Evolutionary conservation across 2,797 vertebrate species (phyloP), one percentile per base, ranked within the genome.

Genomic region (Sebastes minor): DNA sequence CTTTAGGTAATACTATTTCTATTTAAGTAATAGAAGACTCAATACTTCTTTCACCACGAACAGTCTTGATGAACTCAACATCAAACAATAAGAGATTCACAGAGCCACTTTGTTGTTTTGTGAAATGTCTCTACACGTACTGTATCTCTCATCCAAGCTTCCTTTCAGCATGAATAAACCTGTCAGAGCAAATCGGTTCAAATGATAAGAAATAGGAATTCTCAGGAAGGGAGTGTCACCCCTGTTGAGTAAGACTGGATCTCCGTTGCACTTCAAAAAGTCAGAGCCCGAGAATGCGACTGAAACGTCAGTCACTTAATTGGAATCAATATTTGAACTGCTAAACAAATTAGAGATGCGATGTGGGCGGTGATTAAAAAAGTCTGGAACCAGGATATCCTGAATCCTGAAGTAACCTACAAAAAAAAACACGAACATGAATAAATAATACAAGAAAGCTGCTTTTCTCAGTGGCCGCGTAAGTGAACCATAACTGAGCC

Each of bases 371-470:
- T 11, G 55, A 18, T 75, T 33, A 0, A 66, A 5, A 64, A 20
- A 4, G 8, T 61, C 7, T 65, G 10, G 14, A 66, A 81, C 53
- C 42, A 59, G 69, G 65, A 87, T 74, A 64, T 78, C 76, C 53
- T 64, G 18, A 69, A 68, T 75, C 70, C 59, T 66, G 3, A 46
- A 27, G 5, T 25, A 10, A 20, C 18, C 8, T 4, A 16, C 9
- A 33, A 22, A 28, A 52, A 25, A 27, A 20, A 5, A 1, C 35
- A 38, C 22, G 3, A 38, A 33, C 5, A n/a, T 22, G 28, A 27
- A 72, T 55, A 25, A 65, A 81, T 13, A 25, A 30, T 3, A 22
- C 11, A 16, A 32, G 22, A 28, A 70, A 56, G 10, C 28, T n/a
- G 53, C 25, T 68, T 35, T 22, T 7, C 27, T 60, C 28, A 22